Conservation (phyloP, 2,113 vertebrate genomes). For the Nyctibius bracteatus region DNA sequence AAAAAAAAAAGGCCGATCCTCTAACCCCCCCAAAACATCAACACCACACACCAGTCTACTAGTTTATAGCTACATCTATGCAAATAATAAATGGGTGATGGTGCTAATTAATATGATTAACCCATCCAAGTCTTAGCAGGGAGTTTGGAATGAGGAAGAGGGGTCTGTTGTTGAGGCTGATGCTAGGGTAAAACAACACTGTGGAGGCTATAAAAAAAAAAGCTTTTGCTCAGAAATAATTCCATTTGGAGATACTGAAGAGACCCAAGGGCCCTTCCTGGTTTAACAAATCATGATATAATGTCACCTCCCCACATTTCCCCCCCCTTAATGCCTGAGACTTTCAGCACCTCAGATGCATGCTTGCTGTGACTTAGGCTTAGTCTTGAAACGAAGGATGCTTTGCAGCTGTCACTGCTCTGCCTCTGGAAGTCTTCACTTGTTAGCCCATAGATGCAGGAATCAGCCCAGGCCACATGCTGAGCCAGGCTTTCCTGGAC, state of each 20-base stretch:
- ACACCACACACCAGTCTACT: background rate
- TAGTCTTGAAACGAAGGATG: background rate
- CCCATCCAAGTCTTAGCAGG: background rate
- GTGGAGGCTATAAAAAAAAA: background rate
- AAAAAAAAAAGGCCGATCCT: background rate
- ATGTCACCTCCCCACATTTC: background rate
- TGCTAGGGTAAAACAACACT: background rate
- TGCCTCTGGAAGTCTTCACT: background rate
- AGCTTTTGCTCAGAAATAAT: background rate
- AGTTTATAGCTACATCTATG: background rate
- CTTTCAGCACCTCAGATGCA: background rate
- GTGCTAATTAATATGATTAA: background rate
- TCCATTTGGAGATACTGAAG: background rate
- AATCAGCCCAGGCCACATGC: background rate
- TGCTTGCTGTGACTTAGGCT: rapidly evolving
- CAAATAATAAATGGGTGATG: background rate
- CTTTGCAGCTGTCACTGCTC: background rate
- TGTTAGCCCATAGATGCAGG: background rate
- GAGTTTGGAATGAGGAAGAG: background rate
- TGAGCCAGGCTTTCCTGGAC: background rate
- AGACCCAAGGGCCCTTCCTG: background rate
- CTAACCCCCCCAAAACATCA: background rate
- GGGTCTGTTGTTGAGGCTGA: background rate
- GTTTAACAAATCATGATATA: background rate
- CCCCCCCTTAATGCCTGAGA: background rate